A percentile compares a stretch with the other conserved stretches of the same genome.
Conservation (phyloP, 2,113 vertebrate species). For the Epinephelus moara region DNA sequence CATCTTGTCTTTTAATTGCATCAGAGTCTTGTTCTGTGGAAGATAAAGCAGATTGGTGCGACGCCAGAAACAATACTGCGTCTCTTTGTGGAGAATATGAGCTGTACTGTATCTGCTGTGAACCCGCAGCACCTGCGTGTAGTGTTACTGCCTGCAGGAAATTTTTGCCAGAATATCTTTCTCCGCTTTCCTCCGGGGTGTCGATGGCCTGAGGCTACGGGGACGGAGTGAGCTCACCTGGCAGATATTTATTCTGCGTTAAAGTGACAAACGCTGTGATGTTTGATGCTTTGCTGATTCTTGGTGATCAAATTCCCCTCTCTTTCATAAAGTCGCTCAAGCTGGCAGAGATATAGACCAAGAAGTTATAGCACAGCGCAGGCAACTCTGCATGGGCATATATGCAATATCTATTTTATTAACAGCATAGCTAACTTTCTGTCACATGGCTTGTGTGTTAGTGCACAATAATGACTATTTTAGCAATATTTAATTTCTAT, state of each 20-base stretch:
- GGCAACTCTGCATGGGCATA: no score
- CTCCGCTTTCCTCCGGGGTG: slow-evolving; percentile 28
- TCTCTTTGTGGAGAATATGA: slow-evolving; percentile 46
- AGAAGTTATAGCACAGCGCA: neutral
- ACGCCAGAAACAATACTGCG: neutral
- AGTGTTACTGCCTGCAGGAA: slow-evolving; percentile 50
- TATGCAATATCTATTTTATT: no score
- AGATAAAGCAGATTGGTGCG: slow-evolving; percentile 29
- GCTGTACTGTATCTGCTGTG: slow-evolving; percentile 60
- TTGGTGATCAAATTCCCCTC: neutral
- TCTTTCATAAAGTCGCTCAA: rapidly evolving
- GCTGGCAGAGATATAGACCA: neutral
- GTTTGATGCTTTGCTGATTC: neutral
- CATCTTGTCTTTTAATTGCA: slow-evolving; percentile 14
- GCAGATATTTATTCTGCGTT: slow-evolving; percentile 4
- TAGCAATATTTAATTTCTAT: no score
- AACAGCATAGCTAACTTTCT: no score
- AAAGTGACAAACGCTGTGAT: neutral
- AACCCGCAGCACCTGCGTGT: slow-evolving; percentile 20
- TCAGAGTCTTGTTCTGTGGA: neutral
- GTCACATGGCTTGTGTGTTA: no score
- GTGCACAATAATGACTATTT: no score
- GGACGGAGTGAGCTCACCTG: neutral
- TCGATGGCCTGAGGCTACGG: neutral
- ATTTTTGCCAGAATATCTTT: slow-evolving; percentile 41